Evolutionary conservation across 2,797 vertebrate species (phyloP).

Genomic region (Spea hammondii): DNA sequence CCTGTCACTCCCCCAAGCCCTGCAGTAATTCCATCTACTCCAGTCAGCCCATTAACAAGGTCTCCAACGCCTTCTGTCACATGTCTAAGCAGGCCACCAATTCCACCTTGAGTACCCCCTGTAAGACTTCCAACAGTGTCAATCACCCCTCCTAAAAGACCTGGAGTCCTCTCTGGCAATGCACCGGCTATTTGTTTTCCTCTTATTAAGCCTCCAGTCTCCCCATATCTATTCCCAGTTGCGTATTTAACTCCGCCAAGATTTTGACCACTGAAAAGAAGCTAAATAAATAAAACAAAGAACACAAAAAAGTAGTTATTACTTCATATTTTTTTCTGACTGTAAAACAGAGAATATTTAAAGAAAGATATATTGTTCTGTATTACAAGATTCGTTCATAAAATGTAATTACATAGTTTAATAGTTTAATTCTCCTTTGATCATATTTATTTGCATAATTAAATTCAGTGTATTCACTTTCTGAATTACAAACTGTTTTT

Average conservation of each 20-base stretch:
- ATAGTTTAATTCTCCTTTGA: neutral
- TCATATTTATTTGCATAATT: too few relatives aligned
- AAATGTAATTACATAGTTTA: neutral
- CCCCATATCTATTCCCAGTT: neutral
- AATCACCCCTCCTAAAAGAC: neutral
- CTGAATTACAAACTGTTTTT: too few relatives aligned
- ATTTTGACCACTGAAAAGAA: neutral
- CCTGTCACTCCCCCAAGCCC: neutral
- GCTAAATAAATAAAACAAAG: conserved; percentile 1
- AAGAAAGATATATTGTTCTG: too few relatives aligned
- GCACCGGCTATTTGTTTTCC: neutral
- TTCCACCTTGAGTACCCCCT: neutral
- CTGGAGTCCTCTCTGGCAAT: neutral
- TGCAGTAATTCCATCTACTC: neutral
- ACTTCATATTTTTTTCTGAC: neutral
- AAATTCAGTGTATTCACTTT: too few relatives aligned
- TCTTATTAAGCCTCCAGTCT: neutral
- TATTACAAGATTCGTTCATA: neutral
- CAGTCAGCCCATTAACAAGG: neutral
- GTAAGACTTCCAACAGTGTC: neutral
- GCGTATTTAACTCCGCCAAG: neutral
- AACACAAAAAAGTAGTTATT: too few relatives aligned
- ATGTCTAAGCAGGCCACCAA: neutral
- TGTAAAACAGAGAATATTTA: neutral
- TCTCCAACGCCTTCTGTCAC: neutral